Evolutionary conservation across 2,888 invertebrate genomes (phyloP), one percentile per base, ranked within the genome.

Genomic region (Lithosia quadra): DNA sequence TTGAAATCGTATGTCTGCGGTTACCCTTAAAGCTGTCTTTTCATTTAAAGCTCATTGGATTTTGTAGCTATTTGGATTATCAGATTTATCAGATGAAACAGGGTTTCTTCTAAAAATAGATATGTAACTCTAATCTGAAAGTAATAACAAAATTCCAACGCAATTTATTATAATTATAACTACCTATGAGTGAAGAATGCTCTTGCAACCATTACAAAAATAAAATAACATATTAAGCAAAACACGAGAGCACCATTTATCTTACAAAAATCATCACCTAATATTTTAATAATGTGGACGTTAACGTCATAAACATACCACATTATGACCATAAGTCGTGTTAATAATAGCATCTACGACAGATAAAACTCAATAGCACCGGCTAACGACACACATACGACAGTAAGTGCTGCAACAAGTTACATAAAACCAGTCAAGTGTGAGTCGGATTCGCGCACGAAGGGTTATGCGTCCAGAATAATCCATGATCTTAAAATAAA

Each of bases 341-440:
- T 76, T 63, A 72, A 72, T 76, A 71, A 71, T 49, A 57, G 34
- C 67, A 28, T 70, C 59, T 57, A 65, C 61, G 55, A 22, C 60
- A 24, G 59, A 65, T 64, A 67, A 64, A 72, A 69, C 69, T 69
- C 43, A 71, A 73, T 71, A 69, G 13, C 60, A 60, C 59, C 56
- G 60, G 58, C 60, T 66, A 71, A 65, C 64, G 57, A 71, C 66
- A 68, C 63, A 58, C 39, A 43, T 53, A 62, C 39, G 33, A 33
- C 63, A 49, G 55, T 67, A 65, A 66, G 18, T 65, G 68, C 55
- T 64, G 72, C 43, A 69, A 68, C 55, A 57, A 63, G 59, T 76
- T 78, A 76, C 68, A 72, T 78, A 80, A 67, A 36, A 58, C 58
- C 21, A 68, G 69, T 73, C 63, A 71, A 70, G 43, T 43, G 18